These are phyloP conservation scores for Paraescarpia echinospica DNA, from an alignment of 1,140 invertebrate genomes.

Conservation along the genomic window DNA sequence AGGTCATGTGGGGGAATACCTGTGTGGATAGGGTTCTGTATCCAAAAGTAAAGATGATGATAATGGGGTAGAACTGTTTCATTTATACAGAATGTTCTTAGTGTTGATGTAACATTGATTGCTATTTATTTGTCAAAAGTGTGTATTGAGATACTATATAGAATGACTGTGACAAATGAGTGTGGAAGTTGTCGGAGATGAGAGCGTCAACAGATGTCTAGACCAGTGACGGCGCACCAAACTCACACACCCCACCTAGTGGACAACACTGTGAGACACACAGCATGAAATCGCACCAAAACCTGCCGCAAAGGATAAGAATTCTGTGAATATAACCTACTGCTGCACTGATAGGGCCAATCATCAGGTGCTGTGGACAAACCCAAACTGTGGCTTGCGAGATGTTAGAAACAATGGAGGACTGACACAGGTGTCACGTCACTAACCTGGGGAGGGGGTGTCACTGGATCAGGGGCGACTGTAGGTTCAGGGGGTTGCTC, in stretches of 20 bases:
- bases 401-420: background rate
- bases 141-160: background rate
- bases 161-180: background rate
- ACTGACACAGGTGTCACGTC: slow-evolving; percentile 15
- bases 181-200: background rate
- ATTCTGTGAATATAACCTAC: background rate
- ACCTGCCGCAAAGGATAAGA: background rate
- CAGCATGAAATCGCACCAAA: background rate
- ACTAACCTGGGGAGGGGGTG: slow-evolving; percentile 25
- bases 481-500: slow-evolving; percentile 23
- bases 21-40: too few relatives aligned
- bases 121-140: background rate
- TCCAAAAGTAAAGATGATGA: background rate
- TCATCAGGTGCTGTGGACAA: background rate
- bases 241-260: background rate
- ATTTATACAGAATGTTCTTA: background rate
- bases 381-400: background rate
- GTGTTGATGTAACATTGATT: background rate
- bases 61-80: background rate
- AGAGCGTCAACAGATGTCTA: background rate
- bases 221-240: background rate
- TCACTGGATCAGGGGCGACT: slow-evolving; percentile 44
- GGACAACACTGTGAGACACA: background rate
- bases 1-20: background rate
- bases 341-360: background rate